phyloP scores from a whole-genome alignment of 1,140 invertebrate species.

The Bactericera cockerelli region DNA sequence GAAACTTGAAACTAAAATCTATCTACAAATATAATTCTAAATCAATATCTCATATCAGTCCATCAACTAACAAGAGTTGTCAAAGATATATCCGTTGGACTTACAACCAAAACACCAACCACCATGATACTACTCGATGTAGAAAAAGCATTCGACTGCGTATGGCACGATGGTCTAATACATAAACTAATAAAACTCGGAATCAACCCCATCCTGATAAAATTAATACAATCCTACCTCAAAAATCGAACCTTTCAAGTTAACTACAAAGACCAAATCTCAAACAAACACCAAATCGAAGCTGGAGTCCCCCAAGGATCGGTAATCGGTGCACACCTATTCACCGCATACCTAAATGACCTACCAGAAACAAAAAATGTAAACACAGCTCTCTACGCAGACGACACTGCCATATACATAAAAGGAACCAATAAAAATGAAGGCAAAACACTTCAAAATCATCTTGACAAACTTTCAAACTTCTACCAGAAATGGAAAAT shows the following conservation, averaged over 20 bases:
- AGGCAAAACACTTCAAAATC: conserved; percentile 14
- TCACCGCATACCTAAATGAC: conserved; percentile 1
- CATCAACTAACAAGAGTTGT: too few relatives aligned
- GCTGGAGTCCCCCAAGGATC: conserved; percentile 13
- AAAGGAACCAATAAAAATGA: conserved; percentile 13
- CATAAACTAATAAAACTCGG: conserved; percentile 19
- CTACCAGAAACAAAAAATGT: not conserved
- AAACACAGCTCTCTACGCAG: not conserved
- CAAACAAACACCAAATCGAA: not conserved
- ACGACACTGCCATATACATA: conserved; percentile 12
- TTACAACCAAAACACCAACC: too few relatives aligned
- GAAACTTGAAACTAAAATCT: too few relatives aligned
- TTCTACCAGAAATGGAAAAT: conserved; percentile 21
- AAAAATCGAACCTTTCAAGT: conserved; percentile 11
- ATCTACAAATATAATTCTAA: too few relatives aligned
- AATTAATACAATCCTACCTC: not conserved
- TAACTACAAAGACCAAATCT: not conserved
- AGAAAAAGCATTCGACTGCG: conserved; percentile 30
- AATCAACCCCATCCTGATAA: not conserved
- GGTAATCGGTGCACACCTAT: conserved; percentile 8
- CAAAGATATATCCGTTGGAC: too few relatives aligned
- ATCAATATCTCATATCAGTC: too few relatives aligned
- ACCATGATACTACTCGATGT: conserved; percentile 28
- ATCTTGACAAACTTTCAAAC: conserved; percentile 10
- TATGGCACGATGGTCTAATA: conserved; percentile 27